phyloP scores from a whole-genome alignment of 53 echinoderm and acorn worm species.

The Henricia sp. region DNA sequence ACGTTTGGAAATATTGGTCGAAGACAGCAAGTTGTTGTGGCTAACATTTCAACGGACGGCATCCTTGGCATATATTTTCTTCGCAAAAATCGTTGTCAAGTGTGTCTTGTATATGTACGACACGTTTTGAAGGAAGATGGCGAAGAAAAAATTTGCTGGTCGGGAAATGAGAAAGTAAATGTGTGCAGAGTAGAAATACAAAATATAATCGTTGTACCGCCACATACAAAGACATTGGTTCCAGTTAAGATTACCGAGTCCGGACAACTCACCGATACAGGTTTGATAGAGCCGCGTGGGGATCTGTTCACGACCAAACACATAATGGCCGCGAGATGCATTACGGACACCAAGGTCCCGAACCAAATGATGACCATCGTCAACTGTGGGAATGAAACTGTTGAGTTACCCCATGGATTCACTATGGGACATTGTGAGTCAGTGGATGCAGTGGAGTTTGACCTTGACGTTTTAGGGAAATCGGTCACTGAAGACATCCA shows the following conservation, averaged over 20 bases:
- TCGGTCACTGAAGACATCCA: neutral
- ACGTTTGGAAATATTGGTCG: conserved; percentile 32
- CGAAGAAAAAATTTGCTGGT: conserved; percentile 20
- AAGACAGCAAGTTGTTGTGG: conserved; percentile 18
- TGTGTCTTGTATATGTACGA: conserved; percentile 5
- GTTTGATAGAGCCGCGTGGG: conserved; percentile 22
- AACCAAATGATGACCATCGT: conserved; percentile 5
- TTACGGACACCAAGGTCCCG: neutral
- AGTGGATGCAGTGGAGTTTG: neutral
- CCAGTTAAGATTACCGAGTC: conserved; percentile 22
- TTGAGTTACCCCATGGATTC: neutral
- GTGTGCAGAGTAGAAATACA: conserved; percentile 20
- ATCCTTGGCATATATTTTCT: conserved; percentile 39
- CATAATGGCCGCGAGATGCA: neutral
- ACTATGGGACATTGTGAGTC: neutral
- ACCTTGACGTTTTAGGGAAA: neutral
- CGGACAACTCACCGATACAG: conserved; percentile 12
- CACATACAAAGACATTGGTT: conserved; percentile 24
- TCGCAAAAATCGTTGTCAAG: neutral
- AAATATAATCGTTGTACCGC: neutral
- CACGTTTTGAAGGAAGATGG: conserved; percentile 5
- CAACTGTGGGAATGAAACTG: conserved; percentile 38
- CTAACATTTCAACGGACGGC: conserved; percentile 13
- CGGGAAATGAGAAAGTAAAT: conserved; percentile 1
- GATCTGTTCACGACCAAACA: no score